These are phyloP conservation scores for Phengaris alcon DNA, from an alignment of 2,888 invertebrate genomes.

Conservation along the genomic window DNA sequence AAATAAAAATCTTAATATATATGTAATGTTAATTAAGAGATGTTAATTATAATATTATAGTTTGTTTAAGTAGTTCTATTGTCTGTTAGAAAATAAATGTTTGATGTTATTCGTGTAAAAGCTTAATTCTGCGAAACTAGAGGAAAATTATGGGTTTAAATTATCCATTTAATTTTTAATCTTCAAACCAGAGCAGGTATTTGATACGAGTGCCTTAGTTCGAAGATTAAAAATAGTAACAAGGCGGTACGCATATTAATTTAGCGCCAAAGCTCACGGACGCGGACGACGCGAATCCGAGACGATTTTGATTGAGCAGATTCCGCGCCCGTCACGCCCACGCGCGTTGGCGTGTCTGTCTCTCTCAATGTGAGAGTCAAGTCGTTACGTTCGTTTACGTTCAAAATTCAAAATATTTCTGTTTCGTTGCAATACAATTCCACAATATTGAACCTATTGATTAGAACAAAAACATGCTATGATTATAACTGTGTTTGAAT, in stretches of 20 bases:
- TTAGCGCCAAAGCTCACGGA: too few species aligned
- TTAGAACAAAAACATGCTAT: background rate
- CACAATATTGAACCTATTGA: background rate
- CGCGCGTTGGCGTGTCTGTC: background rate
- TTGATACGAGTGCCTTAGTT: background rate
- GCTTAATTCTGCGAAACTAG: slow-evolving; percentile 44
- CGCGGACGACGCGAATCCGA: too few species aligned
- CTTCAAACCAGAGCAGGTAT: too few species aligned
- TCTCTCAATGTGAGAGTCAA: background rate
- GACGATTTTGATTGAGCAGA: too few species aligned
- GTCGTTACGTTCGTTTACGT: background rate
- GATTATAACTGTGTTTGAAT: background rate
- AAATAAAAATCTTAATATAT: slow-evolving; percentile 20
- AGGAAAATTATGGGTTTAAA: slow-evolving; percentile 25
- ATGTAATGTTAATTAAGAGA: slow-evolving; percentile 24
- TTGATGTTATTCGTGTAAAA: slow-evolving; percentile 57
- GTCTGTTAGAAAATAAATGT: slow-evolving; percentile 58
- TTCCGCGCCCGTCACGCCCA: too few species aligned
- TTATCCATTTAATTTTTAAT: slow-evolving; percentile 3
- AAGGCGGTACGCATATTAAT: background rate
- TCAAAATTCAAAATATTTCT: background rate
- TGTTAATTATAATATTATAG: slow-evolving; percentile 27
- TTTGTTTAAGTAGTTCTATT: slow-evolving; percentile 37
- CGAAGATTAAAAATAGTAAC: slow-evolving; percentile 5
- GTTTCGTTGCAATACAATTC: background rate